Base-by-base conservation (phyloP, 2,888 invertebrate species). In the Pelosia muscerda region DNA sequence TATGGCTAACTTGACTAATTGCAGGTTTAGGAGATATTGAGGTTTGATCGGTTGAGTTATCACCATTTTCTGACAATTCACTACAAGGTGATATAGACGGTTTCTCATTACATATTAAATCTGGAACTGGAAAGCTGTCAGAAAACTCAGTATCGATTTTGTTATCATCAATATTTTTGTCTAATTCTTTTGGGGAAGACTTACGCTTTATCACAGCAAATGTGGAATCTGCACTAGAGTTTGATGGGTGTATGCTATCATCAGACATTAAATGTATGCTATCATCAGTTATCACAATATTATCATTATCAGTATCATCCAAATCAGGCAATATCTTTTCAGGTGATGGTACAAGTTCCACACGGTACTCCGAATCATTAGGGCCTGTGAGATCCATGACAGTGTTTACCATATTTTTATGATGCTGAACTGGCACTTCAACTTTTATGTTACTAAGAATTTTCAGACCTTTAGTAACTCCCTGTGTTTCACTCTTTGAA, bases 401-500 rank as follows among this genome's bases (percentile, higher is more conserved):
- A 34, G 92, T 93, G 69, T 94, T 93, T 28, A 94, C 85, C 90
- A 94, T 91, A 76, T 90, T 93, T 78, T 93, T 94, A 73, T 90
- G 87, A 84, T 93, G 94, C 77, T 93, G 92, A 15, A 95, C 93
- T 69, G 94, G 95, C 54, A 95, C 93, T 86, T 95, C 95, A n/a
- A 95, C 94, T 77, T 95, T 95, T 55, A 95, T 92, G 77, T 95
- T 95, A 79, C 95, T 95, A 54, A 95, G 85, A 72, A 95, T 95
- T 84, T 95, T 95, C 15, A 95, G 85, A n/a, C 95, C 95, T 79
- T 90, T 94, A 60, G 81, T 90, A 31, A 89, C 72, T 5, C 89
- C 88, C 49, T 88, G 79, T 10, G 82, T 78, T 25, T 92, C 92
- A 83, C 71, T 83, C 73, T 86, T 88, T 3, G 70, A 34, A 22